Percentiles rank a stretch among this genome's conserved stretches.
Evolutionary conservation across 2,888 invertebrate genomes (phyloP).

Genomic region (Tribolium freemani): DNA sequence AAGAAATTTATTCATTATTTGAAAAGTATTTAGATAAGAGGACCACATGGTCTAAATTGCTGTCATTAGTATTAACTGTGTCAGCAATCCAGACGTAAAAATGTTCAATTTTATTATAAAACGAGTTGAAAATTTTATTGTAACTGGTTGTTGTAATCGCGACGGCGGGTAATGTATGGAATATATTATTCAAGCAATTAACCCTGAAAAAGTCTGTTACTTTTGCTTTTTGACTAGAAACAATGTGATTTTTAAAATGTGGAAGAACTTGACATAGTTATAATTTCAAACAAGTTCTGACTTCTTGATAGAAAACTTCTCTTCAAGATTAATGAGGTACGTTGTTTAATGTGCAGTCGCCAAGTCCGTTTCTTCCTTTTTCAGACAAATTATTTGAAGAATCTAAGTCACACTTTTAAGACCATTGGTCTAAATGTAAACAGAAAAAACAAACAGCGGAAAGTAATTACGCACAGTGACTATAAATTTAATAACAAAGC

Average conservation of each 20-base stretch:
- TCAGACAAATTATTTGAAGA: not conserved
- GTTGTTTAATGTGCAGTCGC: not conserved
- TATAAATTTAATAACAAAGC: too few species aligned
- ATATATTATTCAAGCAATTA: not conserved
- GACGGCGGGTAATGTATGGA: not conserved
- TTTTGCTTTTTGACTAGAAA: not conserved
- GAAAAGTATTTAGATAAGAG: not conserved
- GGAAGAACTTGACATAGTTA: conserved; percentile 1
- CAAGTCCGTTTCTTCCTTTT: not conserved
- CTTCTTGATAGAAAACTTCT: not conserved
- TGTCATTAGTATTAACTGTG: not conserved
- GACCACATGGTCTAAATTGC: not conserved
- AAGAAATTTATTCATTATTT: not conserved
- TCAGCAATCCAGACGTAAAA: not conserved
- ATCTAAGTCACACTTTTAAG: not conserved
- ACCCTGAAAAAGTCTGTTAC: not conserved
- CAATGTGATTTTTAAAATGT: not conserved
- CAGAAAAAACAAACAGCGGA: too few species aligned
- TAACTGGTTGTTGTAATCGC: not conserved
- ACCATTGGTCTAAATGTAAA: not conserved
- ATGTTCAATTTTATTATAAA: not conserved
- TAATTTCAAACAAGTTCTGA: not conserved
- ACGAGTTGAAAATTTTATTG: not conserved
- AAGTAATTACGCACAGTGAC: not conserved
- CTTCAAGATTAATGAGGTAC: not conserved